A percentile compares a stretch with the other conserved stretches of the same genome.
phyloP scores from a whole-genome alignment of 2,888 invertebrate genomes.

The Brachypterus glaber region DNA sequence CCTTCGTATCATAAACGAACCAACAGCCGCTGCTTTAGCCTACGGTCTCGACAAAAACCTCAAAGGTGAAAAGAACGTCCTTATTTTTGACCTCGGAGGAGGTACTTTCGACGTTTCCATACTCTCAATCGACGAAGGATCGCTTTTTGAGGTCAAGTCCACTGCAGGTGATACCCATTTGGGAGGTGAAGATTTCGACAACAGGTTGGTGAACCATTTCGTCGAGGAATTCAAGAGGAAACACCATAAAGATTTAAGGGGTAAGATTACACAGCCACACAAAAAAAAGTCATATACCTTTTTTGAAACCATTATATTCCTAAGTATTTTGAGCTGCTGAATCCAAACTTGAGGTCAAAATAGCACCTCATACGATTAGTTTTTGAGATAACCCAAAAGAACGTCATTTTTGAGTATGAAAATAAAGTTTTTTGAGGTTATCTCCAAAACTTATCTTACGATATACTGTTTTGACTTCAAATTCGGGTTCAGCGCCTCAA shows the following conservation, averaged over 20 bases:
- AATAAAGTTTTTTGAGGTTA: too few species aligned
- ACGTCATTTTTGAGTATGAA: too few species aligned
- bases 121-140: slow-evolving; percentile 78
- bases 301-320: too few species aligned
- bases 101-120: slow-evolving; percentile 92
- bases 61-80: slow-evolving; percentile 62
- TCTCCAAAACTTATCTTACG: too few species aligned
- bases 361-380: too few species aligned
- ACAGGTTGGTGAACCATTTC: slow-evolving; percentile 68
- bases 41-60: slow-evolving; percentile 72
- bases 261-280: too few species aligned
- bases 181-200: slow-evolving; percentile 74
- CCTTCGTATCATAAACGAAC: slow-evolving; percentile 82
- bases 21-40: slow-evolving; percentile 79
- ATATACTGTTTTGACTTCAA: too few species aligned
- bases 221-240: slow-evolving; percentile 69
- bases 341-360: too few species aligned
- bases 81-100: slow-evolving; percentile 72
- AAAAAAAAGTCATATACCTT: too few species aligned
- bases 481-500: too few species aligned
- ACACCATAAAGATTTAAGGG: slow-evolving; percentile 57
- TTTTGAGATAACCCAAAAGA: too few species aligned
- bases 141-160: slow-evolving; percentile 69
- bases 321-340: too few species aligned
- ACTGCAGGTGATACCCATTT: slow-evolving; percentile 76